These are phyloP conservation scores for Phrixothrix hirtus DNA, from an alignment of 2,888 invertebrate species.

Conservation along the genomic window DNA sequence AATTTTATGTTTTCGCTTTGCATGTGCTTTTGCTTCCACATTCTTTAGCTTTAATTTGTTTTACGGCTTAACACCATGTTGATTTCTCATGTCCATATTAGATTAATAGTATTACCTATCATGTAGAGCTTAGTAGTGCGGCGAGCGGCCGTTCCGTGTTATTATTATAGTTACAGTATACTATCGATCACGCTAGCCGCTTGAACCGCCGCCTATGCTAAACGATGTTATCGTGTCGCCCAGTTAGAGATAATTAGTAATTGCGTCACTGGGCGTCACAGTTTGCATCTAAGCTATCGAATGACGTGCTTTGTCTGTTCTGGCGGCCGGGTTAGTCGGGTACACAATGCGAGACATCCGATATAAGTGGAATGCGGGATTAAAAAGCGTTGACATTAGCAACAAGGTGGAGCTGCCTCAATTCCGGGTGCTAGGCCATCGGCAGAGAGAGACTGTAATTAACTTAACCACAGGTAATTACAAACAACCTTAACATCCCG, in stretches of 20 bases:
- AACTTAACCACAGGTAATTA: conserved; percentile 92
- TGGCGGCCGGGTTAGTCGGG: conserved; percentile 73
- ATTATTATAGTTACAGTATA: conserved; percentile 6
- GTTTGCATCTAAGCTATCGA: conserved; percentile 45
- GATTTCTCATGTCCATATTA: conserved; percentile 37
- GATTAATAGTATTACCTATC: conserved; percentile 35
- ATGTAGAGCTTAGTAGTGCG: conserved; percentile 38
- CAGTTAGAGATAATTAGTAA: conserved; percentile 10
- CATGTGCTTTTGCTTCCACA: conserved; percentile 48
- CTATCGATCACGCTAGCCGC: conserved; percentile 29
- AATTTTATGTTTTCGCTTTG: conserved; percentile 40
- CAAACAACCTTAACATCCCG: conserved; percentile 52
- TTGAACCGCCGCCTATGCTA: conserved; percentile 33
- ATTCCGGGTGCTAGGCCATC: conserved; percentile 95
- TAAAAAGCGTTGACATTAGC: conserved; percentile 92
- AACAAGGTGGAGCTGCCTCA: conserved; percentile 95
- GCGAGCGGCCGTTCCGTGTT: conserved; percentile 26
- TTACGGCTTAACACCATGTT: conserved; percentile 32
- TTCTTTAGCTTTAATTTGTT: conserved; percentile 31
- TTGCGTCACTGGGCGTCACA: conserved; percentile 15
- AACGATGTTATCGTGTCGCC: conserved; percentile 29
- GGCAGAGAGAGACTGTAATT: conserved; percentile 92
- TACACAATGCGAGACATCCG: conserved; percentile 97
- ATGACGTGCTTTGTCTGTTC: conserved; percentile 58
- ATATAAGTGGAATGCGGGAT: conserved; percentile 94